Percentiles rank a stretch among this genome's conserved stretches.
phyloP scores from a whole-genome alignment of 1,140 invertebrate genomes.

The Drosophila lacertosa region DNA sequence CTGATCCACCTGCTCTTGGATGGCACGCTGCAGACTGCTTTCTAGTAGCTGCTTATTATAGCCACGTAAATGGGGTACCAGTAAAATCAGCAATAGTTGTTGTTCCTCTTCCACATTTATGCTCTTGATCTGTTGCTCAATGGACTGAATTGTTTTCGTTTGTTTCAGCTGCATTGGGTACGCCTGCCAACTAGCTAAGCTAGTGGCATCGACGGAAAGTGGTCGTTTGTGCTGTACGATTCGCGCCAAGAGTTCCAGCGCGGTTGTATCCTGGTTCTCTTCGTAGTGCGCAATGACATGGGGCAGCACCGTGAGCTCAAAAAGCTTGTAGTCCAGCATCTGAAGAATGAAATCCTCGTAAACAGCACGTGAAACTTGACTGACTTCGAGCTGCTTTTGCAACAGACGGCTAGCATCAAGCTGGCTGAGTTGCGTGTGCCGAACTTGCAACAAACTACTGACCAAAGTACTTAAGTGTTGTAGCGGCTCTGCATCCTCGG shows the following conservation, averaged over 20 bases:
- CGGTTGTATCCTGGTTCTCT: constrained; percentile 85
- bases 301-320: constrained; percentile 90
- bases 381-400: constrained; percentile 86
- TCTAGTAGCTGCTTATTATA: constrained; percentile 53
- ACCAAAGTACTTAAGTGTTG: constrained; percentile 46
- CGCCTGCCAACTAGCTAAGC: constrained; percentile 87
- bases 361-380: constrained; percentile 84
- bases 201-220: constrained; percentile 86
- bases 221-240: constrained; percentile 89
- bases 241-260: constrained; percentile 87
- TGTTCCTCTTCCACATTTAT: constrained; percentile 39
- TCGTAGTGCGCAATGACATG: constrained; percentile 87
- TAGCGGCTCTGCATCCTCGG: constrained; percentile 16
- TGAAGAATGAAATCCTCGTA: constrained; percentile 88
- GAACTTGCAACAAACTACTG: constrained; percentile 60
- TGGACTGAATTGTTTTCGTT: constrained; percentile 28
- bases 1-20: constrained; percentile 29
- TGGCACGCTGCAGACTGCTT: constrained; percentile 23
- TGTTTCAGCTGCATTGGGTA: constrained; percentile 87
- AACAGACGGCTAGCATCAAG: constrained; percentile 88
- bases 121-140: constrained; percentile 42
- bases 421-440: constrained; percentile 87
- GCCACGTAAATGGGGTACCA: constrained; percentile 65
- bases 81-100: constrained; percentile 51
- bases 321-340: constrained; percentile 88